phyloP scores from a whole-genome alignment of 2,113 vertebrate genomes.

The Tonatia bakeri region DNA sequence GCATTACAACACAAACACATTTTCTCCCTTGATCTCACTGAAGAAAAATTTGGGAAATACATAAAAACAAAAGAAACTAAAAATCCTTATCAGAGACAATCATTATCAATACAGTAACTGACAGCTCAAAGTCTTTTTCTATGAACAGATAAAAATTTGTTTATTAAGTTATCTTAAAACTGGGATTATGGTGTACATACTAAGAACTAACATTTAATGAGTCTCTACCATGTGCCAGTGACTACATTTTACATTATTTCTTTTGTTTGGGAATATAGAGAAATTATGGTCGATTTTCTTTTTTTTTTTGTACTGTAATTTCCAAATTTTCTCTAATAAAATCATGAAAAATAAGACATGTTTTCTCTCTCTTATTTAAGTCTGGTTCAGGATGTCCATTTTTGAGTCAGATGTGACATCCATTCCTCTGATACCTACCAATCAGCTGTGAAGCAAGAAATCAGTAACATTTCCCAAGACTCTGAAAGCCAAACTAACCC shows the following conservation, averaged over 20 bases:
- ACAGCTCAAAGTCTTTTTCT: background rate
- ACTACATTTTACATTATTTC: background rate
- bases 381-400: background rate
- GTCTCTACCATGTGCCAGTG: background rate
- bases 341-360: background rate
- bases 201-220: constrained; percentile 34
- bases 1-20: background rate
- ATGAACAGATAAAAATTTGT: background rate
- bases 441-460: background rate
- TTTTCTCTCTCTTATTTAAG: background rate
- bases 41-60: constrained; percentile 30
- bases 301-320: background rate
- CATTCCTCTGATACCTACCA: background rate
- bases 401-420: background rate
- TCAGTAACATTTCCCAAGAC: background rate
- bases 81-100: background rate
- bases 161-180: constrained; percentile 41
- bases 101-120: background rate
- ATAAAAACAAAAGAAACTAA: constrained; percentile 16
- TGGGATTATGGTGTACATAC: background rate
- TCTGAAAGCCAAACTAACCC: background rate
- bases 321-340: constrained; percentile 37
- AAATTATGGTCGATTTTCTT: background rate
- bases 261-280: background rate
- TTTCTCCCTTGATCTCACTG: background rate